Percentiles rank a stretch among this genome's conserved stretches.
phyloP scores from a whole-genome alignment of 2,888 invertebrate genomes.

The Neoitamus cyanurus region DNA sequence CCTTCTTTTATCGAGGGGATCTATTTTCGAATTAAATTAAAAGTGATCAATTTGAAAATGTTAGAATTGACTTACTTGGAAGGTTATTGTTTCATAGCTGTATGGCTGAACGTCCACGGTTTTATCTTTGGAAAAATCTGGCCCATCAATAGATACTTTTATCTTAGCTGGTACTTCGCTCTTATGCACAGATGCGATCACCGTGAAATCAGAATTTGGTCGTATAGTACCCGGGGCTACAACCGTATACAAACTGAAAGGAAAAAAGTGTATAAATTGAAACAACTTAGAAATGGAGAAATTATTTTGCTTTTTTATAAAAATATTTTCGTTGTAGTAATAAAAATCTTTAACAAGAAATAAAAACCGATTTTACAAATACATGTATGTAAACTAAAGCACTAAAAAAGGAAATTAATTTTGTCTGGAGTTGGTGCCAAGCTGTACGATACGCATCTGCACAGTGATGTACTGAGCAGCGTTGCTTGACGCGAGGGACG shows the following conservation, averaged over 20 bases:
- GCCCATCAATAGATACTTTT: slow-evolving; percentile 79
- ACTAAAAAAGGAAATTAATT: too few species aligned
- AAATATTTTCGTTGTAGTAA: background rate
- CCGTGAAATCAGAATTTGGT: slow-evolving; percentile 82
- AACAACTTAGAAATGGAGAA: background rate
- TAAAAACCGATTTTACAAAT: too few species aligned
- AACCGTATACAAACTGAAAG: slow-evolving; percentile 66
- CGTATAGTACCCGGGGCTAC: slow-evolving; percentile 80
- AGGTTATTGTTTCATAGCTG: slow-evolving; percentile 75
- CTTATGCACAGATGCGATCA: slow-evolving; percentile 72
- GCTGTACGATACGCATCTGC: too few species aligned
- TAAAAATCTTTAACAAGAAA: too few species aligned
- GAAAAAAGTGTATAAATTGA: background rate
- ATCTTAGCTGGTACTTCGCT: slow-evolving; percentile 73
- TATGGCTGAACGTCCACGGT: slow-evolving; percentile 78
- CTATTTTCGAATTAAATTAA: slow-evolving; percentile 54
- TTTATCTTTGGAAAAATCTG: slow-evolving; percentile 76
- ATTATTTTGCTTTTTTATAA: too few species aligned
- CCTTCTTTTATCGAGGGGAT: slow-evolving; percentile 57
- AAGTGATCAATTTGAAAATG: background rate
- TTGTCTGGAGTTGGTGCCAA: too few species aligned
- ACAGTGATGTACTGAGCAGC: too few species aligned
- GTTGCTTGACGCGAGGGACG: too few species aligned
- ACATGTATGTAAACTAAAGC: too few species aligned
- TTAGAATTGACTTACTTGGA: slow-evolving; percentile 70